Conservation (phyloP, 2,113 vertebrate genomes). For the Nesoenas mayeri region DNA sequence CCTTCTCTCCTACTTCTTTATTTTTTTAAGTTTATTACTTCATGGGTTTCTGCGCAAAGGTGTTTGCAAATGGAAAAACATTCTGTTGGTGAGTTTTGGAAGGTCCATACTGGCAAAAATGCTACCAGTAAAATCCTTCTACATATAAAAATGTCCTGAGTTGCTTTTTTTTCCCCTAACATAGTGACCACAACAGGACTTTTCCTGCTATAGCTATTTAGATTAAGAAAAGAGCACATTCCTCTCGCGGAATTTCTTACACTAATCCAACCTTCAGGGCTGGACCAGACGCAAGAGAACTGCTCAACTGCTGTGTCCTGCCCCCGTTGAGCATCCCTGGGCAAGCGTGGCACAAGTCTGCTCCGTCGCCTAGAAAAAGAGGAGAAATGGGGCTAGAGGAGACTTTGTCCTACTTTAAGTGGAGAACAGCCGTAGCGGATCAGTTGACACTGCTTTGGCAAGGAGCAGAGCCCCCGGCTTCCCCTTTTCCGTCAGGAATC, state of each 20-base stretch:
- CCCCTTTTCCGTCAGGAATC: conserved; percentile 21
- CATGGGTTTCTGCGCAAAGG: background rate
- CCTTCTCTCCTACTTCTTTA: background rate
- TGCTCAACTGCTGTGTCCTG: background rate
- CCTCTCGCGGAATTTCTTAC: background rate
- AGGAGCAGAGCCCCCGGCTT: background rate
- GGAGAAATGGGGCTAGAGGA: background rate
- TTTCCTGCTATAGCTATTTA: background rate
- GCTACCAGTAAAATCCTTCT: background rate
- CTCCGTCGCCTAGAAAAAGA: background rate
- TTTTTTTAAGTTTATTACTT: background rate
- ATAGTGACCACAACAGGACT: background rate
- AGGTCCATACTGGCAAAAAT: background rate
- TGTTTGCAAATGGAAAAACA: background rate
- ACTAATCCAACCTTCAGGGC: background rate
- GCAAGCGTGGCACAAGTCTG: rapidly evolving
- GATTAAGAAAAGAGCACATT: background rate
- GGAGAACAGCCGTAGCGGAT: background rate
- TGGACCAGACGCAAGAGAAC: background rate
- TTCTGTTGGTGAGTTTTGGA: background rate
- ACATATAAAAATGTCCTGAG: background rate
- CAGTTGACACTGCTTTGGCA: background rate
- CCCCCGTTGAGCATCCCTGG: background rate
- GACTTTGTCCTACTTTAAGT: conserved; percentile 13
- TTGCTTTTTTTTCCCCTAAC: background rate